Evolutionary conservation across 2,797 vertebrate genomes (phyloP).

Genomic region (Acipenser ruthenus): DNA sequence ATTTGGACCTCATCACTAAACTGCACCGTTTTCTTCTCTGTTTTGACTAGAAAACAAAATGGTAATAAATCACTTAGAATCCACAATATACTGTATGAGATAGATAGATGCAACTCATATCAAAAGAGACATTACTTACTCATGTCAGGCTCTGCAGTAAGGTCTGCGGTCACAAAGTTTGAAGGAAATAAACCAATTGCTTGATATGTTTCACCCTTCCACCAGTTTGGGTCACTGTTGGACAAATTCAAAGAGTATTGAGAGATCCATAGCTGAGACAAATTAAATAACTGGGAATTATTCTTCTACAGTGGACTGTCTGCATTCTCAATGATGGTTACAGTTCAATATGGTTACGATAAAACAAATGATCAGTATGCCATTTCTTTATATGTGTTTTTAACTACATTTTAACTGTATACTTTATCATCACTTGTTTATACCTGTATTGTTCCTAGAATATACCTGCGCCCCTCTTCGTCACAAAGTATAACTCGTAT

Average conservation of each 20-base stretch:
- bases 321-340: no score
- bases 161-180: constrained; percentile 97
- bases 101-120: not conserved
- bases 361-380: no score
- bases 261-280: no score
- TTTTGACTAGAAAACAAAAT: constrained; percentile 68
- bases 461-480: no score
- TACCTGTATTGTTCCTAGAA: no score
- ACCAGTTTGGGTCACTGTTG: constrained; percentile 93
- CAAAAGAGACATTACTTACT: constrained; percentile 66
- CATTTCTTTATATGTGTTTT: no score
- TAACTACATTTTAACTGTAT: no score
- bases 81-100: constrained; percentile 4
- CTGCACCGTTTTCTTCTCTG: constrained; percentile 94
- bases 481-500: no score
- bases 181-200: constrained; percentile 90
- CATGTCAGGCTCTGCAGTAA: constrained; percentile 96
- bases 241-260: not conserved
- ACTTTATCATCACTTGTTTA: no score
- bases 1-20: constrained; percentile 95
- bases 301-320: no score
- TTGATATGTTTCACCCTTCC: constrained; percentile 96
- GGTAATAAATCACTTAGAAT: not conserved
- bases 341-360: no score
- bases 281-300: no score